Percentiles rank a stretch among this genome's conserved stretches.
phyloP scores from a whole-genome alignment of 2,888 invertebrate species.

The Rapana venosa region DNA sequence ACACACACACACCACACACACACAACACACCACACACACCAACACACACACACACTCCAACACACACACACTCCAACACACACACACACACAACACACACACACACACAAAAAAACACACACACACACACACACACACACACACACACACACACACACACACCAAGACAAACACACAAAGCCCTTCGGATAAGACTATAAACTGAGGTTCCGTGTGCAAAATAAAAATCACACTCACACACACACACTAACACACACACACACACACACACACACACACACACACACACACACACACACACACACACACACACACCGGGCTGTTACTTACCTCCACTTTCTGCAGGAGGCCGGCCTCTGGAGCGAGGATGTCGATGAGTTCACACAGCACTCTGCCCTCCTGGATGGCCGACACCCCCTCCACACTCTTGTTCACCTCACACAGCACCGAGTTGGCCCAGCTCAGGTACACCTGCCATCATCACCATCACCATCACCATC shows the following conservation, averaged over 20 bases:
- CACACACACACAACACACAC: too few relatives aligned
- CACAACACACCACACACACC: too few relatives aligned
- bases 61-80: too few relatives aligned
- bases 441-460: conserved; percentile 74
- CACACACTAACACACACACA: background rate
- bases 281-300: background rate
- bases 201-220: background rate
- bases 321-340: conserved; percentile 59
- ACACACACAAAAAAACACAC: too few relatives aligned
- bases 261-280: background rate
- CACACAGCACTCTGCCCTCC: conserved; percentile 68
- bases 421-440: conserved; percentile 60
- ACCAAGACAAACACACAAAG: background rate
- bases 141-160: background rate
- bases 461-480: conserved; percentile 67
- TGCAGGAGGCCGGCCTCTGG: conserved; percentile 59
- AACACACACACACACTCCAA: too few relatives aligned
- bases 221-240: background rate
- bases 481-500: background rate
- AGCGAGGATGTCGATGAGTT: conserved; percentile 67
- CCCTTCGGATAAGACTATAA: too few relatives aligned
- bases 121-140: background rate
- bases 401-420: conserved; percentile 65
- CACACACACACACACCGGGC: background rate
- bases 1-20: too few relatives aligned